Evolutionary conservation across 2,888 invertebrate genomes (phyloP).

Genomic region (Eupithecia centaureata): DNA sequence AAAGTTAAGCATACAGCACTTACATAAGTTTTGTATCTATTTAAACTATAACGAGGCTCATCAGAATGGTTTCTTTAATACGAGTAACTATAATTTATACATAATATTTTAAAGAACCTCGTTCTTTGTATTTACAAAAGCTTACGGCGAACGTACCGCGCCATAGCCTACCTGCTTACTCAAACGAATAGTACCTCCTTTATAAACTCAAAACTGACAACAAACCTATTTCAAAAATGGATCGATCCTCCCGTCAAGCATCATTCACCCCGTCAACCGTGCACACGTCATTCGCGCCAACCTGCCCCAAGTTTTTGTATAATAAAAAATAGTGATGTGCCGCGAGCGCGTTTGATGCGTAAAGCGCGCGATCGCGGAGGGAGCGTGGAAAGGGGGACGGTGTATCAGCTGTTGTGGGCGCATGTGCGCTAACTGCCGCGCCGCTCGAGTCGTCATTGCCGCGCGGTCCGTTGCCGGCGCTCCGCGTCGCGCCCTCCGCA

Average conservation of each 20-base stretch:
- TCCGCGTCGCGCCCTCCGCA: slow-evolving; percentile 42
- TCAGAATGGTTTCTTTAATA: too few species aligned
- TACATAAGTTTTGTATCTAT: too few species aligned
- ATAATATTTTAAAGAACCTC: too few species aligned
- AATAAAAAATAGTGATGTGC: slow-evolving; percentile 5
- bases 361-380: background rate
- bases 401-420: slow-evolving; percentile 79
- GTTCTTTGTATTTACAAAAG: too few species aligned
- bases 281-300: slow-evolving; percentile 31
- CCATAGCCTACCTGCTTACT: background rate
- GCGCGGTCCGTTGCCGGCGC: slow-evolving; percentile 51
- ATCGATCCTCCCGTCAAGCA: slow-evolving; percentile 45
- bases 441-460: slow-evolving; percentile 50
- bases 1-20: too few species aligned
- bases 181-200: background rate
- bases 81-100: too few species aligned
- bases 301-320: slow-evolving; percentile 19
- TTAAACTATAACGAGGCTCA: too few species aligned
- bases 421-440: slow-evolving; percentile 59
- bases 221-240: slow-evolving; percentile 49
- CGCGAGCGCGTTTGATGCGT: slow-evolving; percentile 43
- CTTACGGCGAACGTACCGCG: background rate
- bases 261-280: slow-evolving; percentile 31
- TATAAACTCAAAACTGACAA: slow-evolving; percentile 18
- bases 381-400: slow-evolving; percentile 46